Percentiles rank a stretch among this genome's conserved stretches.
Evolutionary conservation across 2,888 invertebrate species (phyloP).

Genomic region (Tetanocera ferruginea): DNA sequence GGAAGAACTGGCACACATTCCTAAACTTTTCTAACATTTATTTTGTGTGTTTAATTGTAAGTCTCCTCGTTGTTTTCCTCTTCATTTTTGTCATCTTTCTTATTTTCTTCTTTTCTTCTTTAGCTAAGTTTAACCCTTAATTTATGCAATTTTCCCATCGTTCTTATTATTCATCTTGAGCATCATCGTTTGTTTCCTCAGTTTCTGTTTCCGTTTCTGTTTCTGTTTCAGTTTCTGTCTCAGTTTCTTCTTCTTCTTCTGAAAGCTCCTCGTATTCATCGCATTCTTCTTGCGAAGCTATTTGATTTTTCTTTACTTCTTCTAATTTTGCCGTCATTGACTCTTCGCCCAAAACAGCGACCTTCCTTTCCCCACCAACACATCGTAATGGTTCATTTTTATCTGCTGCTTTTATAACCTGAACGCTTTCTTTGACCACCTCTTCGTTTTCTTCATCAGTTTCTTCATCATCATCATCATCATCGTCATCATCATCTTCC

Average conservation of each 20-base stretch:
- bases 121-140: neutral
- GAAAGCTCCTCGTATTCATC: slow-evolving; percentile 48
- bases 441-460: slow-evolving; percentile 38
- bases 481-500: slow-evolving; percentile 38
- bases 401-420: slow-evolving; percentile 24
- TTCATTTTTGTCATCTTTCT: no score
- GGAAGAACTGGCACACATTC: no score
- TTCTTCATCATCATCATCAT: slow-evolving; percentile 50
- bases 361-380: neutral
- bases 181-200: slow-evolving; percentile 41
- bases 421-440: slow-evolving; percentile 22
- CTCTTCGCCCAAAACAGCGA: slow-evolving; percentile 4
- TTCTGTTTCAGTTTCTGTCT: slow-evolving; percentile 8
- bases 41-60: no score
- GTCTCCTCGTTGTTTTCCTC: no score
- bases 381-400: neutral
- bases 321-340: neutral
- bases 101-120: no score
- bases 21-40: no score
- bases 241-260: slow-evolving; percentile 43
- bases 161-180: neutral
- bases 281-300: slow-evolving; percentile 33
- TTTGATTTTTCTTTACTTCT: slow-evolving; percentile 1
- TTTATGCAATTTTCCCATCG: neutral
- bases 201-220: slow-evolving; percentile 44